Evolutionary conservation across 2,888 invertebrate genomes (phyloP), one percentile per base, ranked within the genome.

Genomic region (Ethmia dodecea): DNA sequence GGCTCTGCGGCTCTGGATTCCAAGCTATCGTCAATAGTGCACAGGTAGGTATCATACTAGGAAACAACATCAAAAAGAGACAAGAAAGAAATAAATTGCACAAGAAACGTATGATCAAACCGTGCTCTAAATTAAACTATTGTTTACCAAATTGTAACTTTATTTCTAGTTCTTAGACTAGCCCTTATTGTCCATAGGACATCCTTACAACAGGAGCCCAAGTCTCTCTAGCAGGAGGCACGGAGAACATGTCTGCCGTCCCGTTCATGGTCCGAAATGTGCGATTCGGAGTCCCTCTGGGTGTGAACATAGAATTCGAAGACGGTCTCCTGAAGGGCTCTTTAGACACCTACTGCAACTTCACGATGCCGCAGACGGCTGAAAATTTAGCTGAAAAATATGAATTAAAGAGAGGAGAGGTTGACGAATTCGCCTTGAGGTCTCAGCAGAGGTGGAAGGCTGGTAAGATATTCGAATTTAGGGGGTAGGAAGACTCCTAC

Each of bases 1-100:
- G 99, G 45, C 87, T 99, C 9, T 99, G 99, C 76, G 99, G 99
- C 10, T 97, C 98, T 28, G 99, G 99, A 2, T 99, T 99, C 76
- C 98, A 99, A 70, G 91, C 98, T 0, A 88, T 99, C 41, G 89
- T 98, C 3, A 96, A 92, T 73, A 97, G 94, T 38, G 93, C 94
- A 14, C 97, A 97, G 88, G 95, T 94, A 52, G 47, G 22, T 8
- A 3, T n/a, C n/a, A 20, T 20, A n/a, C 20, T n/a, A n/a, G n/a
- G n/a, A n/a, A n/a, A n/a, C n/a, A n/a, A n/a, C n/a, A n/a, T n/a
- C n/a, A n/a, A n/a, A n/a, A n/a, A n/a, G n/a, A n/a, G n/a, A n/a
- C n/a, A n/a, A n/a, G n/a, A n/a, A n/a, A n/a, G n/a, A n/a, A n/a
- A n/a, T n/a, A n/a, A n/a, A n/a, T n/a, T n/a, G n/a, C n/a, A n/a